Evolutionary conservation across 2,797 vertebrate species (phyloP).

Genomic region (Myripristis jacobus): DNA sequence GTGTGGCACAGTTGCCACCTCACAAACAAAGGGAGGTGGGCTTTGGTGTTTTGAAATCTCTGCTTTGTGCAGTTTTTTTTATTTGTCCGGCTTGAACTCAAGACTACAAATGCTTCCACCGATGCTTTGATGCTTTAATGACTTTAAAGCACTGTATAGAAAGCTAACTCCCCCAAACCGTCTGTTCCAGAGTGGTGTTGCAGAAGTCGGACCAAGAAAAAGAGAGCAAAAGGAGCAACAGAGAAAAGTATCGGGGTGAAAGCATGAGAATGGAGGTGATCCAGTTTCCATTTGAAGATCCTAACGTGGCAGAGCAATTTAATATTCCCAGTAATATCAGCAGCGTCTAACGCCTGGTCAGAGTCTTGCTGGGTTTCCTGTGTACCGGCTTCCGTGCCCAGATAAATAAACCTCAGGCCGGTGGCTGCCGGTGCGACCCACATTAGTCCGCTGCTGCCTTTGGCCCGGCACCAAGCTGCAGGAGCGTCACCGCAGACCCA

Average conservation of each 20-base stretch:
- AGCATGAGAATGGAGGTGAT: constrained; percentile 60
- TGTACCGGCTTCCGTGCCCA: constrained; percentile 75
- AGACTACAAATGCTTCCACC: constrained; percentile 17
- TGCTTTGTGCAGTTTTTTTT: constrained; percentile 34
- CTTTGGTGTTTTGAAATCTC: constrained; percentile 13
- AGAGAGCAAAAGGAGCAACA: constrained; percentile 19
- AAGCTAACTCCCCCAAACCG: constrained; percentile 29
- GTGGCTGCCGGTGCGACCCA: constrained; percentile 74
- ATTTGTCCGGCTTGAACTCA: constrained; percentile 25
- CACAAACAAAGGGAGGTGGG: constrained; percentile 2
- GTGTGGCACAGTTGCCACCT: constrained; percentile 22
- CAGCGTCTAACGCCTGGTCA: constrained; percentile 66
- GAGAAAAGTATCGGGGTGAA: constrained; percentile 42
- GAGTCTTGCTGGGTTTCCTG: constrained; percentile 75
- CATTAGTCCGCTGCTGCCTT: constrained; percentile 71
- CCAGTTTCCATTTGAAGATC: constrained; percentile 78
- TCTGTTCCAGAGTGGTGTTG: constrained; percentile 32
- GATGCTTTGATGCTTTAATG: constrained; percentile 23
- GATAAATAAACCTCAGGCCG: constrained; percentile 83
- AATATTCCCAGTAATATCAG: constrained; percentile 81
- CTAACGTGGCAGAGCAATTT: constrained; percentile 74
- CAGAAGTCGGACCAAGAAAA: constrained; percentile 40
- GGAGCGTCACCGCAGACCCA: constrained; percentile 77
- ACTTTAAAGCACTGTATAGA: constrained; percentile 36
- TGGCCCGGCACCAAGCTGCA: constrained; percentile 81